Conservation (phyloP, 2,888 invertebrate genomes). For the Apodemia hepburni region DNA sequence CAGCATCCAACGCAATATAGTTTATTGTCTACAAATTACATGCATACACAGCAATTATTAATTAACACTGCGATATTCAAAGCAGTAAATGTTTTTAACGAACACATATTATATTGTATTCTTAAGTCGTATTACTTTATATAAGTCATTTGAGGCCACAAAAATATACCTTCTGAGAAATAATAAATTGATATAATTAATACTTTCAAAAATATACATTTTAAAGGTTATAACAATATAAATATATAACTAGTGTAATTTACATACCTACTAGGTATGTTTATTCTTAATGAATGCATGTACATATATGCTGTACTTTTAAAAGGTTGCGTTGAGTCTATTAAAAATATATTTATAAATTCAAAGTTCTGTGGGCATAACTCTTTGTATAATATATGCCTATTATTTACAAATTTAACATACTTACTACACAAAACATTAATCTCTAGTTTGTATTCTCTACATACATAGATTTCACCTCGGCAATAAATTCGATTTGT, state of each 20-base stretch:
- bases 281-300: too few species aligned
- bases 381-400: too few species aligned
- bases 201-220: not conserved
- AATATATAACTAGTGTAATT: too few species aligned
- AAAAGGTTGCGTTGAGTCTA: too few species aligned
- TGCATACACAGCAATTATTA: not conserved
- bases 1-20: constrained; percentile 37
- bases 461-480: constrained; percentile 17
- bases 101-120: not conserved
- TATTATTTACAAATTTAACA: too few species aligned
- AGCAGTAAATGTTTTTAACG: not conserved
- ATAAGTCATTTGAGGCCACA: not conserved
- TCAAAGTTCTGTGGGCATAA: too few species aligned
- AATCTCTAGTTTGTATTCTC: not conserved
- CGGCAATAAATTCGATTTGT: constrained; percentile 19
- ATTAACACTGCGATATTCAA: not conserved
- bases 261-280: too few species aligned
- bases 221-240: not conserved
- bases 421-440: too few species aligned
- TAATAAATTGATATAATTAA: not conserved
- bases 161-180: not conserved
- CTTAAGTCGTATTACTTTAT: too few species aligned
- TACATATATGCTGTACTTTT: too few species aligned
- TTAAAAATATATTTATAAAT: too few species aligned
- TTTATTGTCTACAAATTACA: constrained; percentile 6